A percentile compares a stretch with the other conserved stretches of the same genome.
These are phyloP conservation scores for Mnemiopsis leidyi DNA, from an alignment of 37 sponge, comb jelly and placozoan genomes.

Conservation along the genomic window DNA sequence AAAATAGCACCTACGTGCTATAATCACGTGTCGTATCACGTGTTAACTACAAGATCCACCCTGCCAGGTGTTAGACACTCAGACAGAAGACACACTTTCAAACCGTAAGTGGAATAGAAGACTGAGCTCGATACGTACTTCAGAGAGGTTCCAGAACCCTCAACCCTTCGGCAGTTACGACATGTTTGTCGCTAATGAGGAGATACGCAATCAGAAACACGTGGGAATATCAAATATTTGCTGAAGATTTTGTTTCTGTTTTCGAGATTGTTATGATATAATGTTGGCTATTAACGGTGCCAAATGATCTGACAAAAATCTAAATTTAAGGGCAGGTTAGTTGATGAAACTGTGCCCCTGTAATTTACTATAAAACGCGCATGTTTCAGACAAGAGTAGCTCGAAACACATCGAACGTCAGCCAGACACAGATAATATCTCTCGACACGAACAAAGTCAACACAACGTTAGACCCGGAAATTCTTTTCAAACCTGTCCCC, in stretches of 20 bases:
- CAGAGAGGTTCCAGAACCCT: slow-evolving; percentile 17
- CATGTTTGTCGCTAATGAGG: slow-evolving; percentile 39
- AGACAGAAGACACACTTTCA: slow-evolving; percentile 1
- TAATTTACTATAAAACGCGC: too few relatives aligned
- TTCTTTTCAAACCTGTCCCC: slow-evolving; percentile 32
- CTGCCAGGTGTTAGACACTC: slow-evolving; percentile 47
- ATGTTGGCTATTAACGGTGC: too few relatives aligned
- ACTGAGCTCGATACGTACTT: background rate
- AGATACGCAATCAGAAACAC: slow-evolving; percentile 9
- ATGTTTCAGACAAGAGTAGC: slow-evolving; percentile 17
- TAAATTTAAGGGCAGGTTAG: too few relatives aligned
- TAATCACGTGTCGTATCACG: too few relatives aligned
- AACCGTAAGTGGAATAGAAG: slow-evolving; percentile 12
- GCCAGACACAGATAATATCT: slow-evolving; percentile 27
- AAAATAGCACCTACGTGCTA: too few relatives aligned
- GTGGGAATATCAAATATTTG: background rate
- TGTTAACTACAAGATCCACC: too few relatives aligned
- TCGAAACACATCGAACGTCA: background rate
- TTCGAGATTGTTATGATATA: too few relatives aligned
- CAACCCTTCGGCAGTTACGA: slow-evolving; percentile 41
- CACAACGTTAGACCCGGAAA: background rate
- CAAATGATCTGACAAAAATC: too few relatives aligned
- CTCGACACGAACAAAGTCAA: slow-evolving; percentile 28
- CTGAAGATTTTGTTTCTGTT: too few relatives aligned
- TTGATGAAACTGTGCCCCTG: too few relatives aligned